These are phyloP conservation scores for Montipora sp. DNA, from an alignment of 64 coral and sea anemone genomes.

Conservation along the genomic window DNA sequence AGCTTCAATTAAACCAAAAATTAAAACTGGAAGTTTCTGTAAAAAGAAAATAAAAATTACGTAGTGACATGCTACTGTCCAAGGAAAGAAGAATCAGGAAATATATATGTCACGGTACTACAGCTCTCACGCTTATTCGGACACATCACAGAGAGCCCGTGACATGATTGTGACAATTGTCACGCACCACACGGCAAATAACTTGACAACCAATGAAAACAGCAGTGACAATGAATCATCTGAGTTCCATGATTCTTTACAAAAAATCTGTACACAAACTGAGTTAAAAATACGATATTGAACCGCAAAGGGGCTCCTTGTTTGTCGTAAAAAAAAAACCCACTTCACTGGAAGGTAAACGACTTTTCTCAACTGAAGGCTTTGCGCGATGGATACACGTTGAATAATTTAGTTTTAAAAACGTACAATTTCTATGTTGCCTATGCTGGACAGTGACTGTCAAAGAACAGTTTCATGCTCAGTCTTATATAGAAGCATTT, in stretches of 20 bases:
- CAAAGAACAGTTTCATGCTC: background rate
- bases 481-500: background rate
- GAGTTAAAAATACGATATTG: constrained; percentile 14
- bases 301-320: background rate
- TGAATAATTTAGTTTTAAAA: constrained; percentile 46
- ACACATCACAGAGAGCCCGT: background rate
- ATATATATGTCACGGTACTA: background rate
- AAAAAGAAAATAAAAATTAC: constrained; percentile 28
- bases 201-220: background rate
- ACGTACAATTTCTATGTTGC: background rate
- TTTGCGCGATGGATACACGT: background rate
- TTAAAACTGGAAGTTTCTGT: background rate
- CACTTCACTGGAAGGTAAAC: background rate
- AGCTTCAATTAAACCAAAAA: background rate
- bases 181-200: background rate
- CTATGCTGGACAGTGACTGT: background rate
- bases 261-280: constrained; percentile 25
- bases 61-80: background rate
- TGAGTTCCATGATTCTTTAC: background rate
- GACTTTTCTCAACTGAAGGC: background rate
- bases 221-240: background rate
- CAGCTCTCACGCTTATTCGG: background rate
- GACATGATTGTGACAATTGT: background rate
- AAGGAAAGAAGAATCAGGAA: background rate
- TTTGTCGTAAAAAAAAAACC: background rate